Conservation (phyloP, 1,140 invertebrate genomes). For the Pseudomyrmex sp. region DNA sequence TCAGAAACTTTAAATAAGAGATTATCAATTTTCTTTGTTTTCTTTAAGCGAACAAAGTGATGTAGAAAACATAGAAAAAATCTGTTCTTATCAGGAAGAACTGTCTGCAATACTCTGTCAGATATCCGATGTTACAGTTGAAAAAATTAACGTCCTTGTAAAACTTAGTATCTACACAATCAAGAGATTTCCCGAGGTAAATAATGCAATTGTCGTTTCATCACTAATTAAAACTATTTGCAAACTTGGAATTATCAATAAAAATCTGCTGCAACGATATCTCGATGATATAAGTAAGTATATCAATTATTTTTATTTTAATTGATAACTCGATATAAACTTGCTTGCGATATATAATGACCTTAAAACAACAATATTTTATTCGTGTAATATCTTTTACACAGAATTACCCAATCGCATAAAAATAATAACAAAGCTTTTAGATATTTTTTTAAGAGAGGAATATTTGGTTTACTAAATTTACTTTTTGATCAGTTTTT, state of each 20-base stretch:
- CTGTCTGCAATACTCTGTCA: slow-evolving; percentile 80
- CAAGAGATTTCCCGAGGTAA: slow-evolving; percentile 84
- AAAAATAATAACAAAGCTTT: neutral
- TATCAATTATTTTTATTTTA: neutral
- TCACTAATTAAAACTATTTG: slow-evolving; percentile 81
- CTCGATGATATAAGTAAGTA: slow-evolving; percentile 79
- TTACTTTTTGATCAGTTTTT: slow-evolving; percentile 77
- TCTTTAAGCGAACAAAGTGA: slow-evolving; percentile 5
- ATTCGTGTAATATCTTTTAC: neutral
- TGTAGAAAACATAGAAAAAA: slow-evolving; percentile 68
- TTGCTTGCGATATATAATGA: neutral
- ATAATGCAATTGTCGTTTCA: slow-evolving; percentile 74
- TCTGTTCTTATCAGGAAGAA: slow-evolving; percentile 78
- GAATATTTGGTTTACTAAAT: neutral
- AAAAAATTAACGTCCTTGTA: slow-evolving; percentile 81
- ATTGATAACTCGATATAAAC: neutral
- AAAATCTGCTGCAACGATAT: slow-evolving; percentile 77
- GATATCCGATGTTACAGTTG: slow-evolving; percentile 76
- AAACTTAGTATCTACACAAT: slow-evolving; percentile 80
- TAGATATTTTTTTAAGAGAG: neutral
- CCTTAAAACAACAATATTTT: neutral
- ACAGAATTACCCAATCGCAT: neutral
- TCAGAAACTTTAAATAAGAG: slow-evolving; percentile 52
- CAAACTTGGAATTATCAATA: slow-evolving; percentile 77
- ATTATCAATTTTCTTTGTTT: slow-evolving; percentile 47